Evolutionary conservation across 2,113 vertebrate genomes (phyloP).

Genomic region (Erythrolamprus reginae): DNA sequence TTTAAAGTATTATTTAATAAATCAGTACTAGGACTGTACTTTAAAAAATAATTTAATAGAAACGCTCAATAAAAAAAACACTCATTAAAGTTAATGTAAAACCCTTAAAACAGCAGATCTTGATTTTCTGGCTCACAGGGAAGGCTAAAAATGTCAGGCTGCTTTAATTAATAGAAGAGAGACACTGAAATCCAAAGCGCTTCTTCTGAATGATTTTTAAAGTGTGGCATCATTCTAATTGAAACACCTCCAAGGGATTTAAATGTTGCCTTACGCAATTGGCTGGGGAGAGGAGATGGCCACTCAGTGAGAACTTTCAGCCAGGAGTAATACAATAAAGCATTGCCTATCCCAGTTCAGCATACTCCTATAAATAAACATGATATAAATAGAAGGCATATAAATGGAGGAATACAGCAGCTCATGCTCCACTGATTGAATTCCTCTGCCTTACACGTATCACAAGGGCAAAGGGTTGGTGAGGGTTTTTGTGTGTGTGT

Average conservation of each 20-base stretch:
- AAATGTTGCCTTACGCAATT: background rate
- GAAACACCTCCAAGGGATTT: background rate
- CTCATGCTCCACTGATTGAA: background rate
- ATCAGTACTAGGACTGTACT: background rate
- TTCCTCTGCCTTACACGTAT: background rate
- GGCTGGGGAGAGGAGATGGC: background rate
- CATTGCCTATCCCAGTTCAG: background rate
- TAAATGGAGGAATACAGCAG: background rate
- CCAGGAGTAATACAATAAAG: background rate
- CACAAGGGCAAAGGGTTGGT: background rate
- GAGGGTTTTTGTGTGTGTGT: background rate
- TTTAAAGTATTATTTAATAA: background rate
- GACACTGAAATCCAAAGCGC: background rate
- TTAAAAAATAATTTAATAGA: background rate
- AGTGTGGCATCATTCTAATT: background rate
- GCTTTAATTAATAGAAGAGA: background rate
- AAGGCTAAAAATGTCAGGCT: background rate
- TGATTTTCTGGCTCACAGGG: background rate
- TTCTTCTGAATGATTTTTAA: background rate
- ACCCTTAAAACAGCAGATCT: background rate
- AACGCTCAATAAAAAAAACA: background rate
- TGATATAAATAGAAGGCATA: background rate
- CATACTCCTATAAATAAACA: background rate
- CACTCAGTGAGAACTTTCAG: background rate
- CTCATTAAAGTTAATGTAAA: background rate